A percentile compares a stretch with the other conserved stretches of the same genome.
phyloP scores from a whole-genome alignment of 1,140 invertebrate species.

The Episyrphus balteatus region DNA sequence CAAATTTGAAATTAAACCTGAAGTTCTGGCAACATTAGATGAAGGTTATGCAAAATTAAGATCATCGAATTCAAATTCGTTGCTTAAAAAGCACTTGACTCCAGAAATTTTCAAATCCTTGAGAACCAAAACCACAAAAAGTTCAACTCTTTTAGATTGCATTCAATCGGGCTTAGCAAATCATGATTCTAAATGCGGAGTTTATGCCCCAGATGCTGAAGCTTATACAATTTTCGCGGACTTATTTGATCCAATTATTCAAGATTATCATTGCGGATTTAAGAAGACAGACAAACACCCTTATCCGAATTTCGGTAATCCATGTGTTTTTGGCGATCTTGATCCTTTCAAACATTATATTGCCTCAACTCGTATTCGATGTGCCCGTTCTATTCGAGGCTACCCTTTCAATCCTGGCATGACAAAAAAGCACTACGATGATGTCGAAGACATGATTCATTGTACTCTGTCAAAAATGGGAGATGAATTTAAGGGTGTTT shows the following conservation, averaged over 20 bases:
- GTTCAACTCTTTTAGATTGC: constrained; percentile 79
- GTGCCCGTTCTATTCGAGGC: constrained; percentile 82
- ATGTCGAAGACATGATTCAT: constrained; percentile 84
- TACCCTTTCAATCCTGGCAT: constrained; percentile 95
- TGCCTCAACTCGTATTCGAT: constrained; percentile 89
- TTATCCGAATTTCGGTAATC: constrained; percentile 84
- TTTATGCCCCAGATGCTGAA: constrained; percentile 93
- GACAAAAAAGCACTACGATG: constrained; percentile 87
- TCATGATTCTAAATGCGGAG: constrained; percentile 81
- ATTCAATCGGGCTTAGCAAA: constrained; percentile 88
- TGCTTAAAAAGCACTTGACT: constrained; percentile 89
- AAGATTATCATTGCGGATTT: constrained; percentile 91
- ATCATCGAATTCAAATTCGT: constrained; percentile 81
- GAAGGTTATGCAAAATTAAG: constrained; percentile 78
- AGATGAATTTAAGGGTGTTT: constrained; percentile 82
- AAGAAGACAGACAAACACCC: constrained; percentile 89
- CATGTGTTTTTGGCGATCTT: constrained; percentile 74
- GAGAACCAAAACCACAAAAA: constrained; percentile 77
- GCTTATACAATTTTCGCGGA: constrained; percentile 81
- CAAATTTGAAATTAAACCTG: constrained; percentile 68
- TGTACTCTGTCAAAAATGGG: constrained; percentile 66
- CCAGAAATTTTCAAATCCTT: constrained; percentile 80
- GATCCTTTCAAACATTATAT: constrained; percentile 83
- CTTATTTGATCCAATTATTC: constrained; percentile 92
- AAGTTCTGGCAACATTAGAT: constrained; percentile 78